phyloP scores from a whole-genome alignment of 2,888 invertebrate species.

The Cerastis leucographa region DNA sequence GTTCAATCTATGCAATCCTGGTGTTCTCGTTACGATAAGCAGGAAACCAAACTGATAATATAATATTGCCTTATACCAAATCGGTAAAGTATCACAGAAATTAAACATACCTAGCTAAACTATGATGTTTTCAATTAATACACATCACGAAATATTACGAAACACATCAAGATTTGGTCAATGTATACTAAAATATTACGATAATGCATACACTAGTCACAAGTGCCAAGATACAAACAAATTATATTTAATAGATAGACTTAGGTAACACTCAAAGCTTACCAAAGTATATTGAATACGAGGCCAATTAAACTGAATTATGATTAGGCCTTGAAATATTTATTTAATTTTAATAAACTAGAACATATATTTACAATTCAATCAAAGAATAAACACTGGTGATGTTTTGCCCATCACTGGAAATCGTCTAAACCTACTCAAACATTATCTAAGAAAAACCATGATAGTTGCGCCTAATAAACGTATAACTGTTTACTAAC shows the following conservation, averaged over 20 bases:
- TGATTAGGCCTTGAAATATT: conserved; percentile 70
- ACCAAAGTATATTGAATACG: conserved; percentile 66
- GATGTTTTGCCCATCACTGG: conserved; percentile 62
- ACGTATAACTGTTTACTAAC: conserved; percentile 24
- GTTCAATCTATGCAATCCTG: conserved; percentile 53
- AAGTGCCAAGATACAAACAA: conserved; percentile 67
- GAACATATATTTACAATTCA: conserved; percentile 64
- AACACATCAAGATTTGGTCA: conserved; percentile 84
- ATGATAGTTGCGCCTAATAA: conserved; percentile 51
- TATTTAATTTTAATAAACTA: conserved; percentile 55
- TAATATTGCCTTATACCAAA: conserved; percentile 88
- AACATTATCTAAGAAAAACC: conserved; percentile 66
- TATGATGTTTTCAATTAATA: conserved; percentile 84
- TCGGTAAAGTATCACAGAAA: conserved; percentile 91
- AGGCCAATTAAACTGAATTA: conserved; percentile 67
- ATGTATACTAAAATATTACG: conserved; percentile 71
- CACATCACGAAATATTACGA: conserved; percentile 75
- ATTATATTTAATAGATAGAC: conserved; percentile 66
- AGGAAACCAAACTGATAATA: conserved; percentile 78
- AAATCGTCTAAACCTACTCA: conserved; percentile 62
- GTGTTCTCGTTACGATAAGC: conserved; percentile 63
- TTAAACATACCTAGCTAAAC: conserved; percentile 89
- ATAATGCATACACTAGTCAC: conserved; percentile 67
- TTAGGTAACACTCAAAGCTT: conserved; percentile 76
- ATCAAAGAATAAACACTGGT: conserved; percentile 62